Evolutionary conservation across 2,113 vertebrate genomes (phyloP).

Genomic region (Delphinapterus leucas): DNA sequence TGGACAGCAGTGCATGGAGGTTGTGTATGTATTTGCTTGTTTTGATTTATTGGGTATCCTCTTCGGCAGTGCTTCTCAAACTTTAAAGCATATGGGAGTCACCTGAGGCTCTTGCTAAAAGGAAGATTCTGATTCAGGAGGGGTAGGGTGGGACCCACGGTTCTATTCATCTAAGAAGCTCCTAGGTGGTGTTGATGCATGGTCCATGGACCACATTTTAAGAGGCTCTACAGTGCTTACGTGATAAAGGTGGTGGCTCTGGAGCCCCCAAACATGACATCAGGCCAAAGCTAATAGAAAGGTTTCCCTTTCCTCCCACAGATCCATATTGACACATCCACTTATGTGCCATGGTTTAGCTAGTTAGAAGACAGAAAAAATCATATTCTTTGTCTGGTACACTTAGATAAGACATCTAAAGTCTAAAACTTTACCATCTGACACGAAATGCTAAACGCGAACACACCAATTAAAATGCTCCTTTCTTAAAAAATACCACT

Average conservation of each 20-base stretch:
- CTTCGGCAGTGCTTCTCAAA: neutral
- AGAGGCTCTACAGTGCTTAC: neutral
- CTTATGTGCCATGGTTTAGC: neutral
- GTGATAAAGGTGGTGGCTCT: neutral
- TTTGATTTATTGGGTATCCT: neutral
- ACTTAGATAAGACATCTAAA: conserved; percentile 28
- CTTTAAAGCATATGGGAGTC: neutral
- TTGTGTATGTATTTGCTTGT: neutral
- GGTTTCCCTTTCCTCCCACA: neutral
- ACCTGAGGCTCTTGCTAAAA: neutral
- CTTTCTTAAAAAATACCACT: conserved; percentile 37
- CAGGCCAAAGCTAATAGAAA: neutral
- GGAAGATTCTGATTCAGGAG: neutral
- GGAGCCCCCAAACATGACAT: neutral
- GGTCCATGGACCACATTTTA: neutral
- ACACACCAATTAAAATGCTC: conserved; percentile 48
- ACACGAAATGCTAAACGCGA: conserved; percentile 35
- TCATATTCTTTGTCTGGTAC: neutral
- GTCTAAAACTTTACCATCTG: conserved; percentile 48
- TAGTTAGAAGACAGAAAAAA: conserved; percentile 14
- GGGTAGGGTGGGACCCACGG: neutral
- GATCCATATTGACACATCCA: neutral
- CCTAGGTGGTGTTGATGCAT: neutral
- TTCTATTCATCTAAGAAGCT: neutral
- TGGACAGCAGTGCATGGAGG: neutral